Percentiles rank a stretch among this genome's conserved stretches.
These are phyloP conservation scores for Hermodice carunculata DNA, from an alignment of 2,888 invertebrate species.

Conservation along the genomic window DNA sequence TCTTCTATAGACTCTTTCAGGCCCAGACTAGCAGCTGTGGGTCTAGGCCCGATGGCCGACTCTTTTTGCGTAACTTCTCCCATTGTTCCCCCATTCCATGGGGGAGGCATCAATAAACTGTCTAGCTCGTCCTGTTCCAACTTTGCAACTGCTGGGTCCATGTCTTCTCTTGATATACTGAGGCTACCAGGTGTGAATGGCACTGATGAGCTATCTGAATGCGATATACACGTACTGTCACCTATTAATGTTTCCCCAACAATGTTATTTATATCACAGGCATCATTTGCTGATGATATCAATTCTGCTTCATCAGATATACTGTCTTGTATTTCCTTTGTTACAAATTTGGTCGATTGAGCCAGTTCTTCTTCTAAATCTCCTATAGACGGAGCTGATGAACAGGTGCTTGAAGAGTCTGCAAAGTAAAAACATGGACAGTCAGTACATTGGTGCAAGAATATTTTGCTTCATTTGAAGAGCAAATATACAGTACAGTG, in stretches of 20 bases:
- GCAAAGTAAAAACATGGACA: no score
- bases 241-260: no score
- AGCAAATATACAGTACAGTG: no score
- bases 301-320: neutral
- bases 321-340: constrained; percentile 7
- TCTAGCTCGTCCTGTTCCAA: constrained; percentile 27
- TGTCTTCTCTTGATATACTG: constrained; percentile 2
- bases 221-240: no score
- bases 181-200: no score
- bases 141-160: constrained; percentile 24
- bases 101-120: constrained; percentile 30
- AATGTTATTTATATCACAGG: no score
- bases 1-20: constrained; percentile 75
- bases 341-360: constrained; percentile 5
- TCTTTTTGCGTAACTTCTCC: no score
- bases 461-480: no score
- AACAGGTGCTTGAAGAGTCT: constrained; percentile 18
- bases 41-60: constrained; percentile 29
- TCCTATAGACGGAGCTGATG: constrained; percentile 20
- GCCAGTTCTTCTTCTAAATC: constrained; percentile 36
- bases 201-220: no score
- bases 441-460: no score
- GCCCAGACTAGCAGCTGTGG: constrained; percentile 81
- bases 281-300: no score
- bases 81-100: neutral